Base-by-base conservation (phyloP, 2,113 vertebrate genomes). In the Phodopus roborovskii region DNA sequence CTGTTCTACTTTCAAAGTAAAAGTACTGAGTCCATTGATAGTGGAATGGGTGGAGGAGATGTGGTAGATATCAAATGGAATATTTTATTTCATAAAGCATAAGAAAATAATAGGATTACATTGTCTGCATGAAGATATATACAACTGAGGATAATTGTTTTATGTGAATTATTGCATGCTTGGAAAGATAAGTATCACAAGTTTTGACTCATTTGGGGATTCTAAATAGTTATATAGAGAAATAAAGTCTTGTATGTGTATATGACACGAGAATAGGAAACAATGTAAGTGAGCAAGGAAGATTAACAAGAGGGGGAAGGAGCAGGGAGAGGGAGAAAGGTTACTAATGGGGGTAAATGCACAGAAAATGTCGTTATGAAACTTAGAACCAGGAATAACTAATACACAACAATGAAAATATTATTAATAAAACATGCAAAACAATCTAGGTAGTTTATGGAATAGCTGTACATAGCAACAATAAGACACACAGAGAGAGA, bases 271-370 rank as follows among this genome's bases (percentile, higher is more conserved):
- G 71, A 88, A 39, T 36, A 56, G 36, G 5, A 88, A 19, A 20
- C 50, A 30, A 28, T 42, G 5, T 73, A 73, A 16, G 15, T 28
- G 36, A 56, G 1, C 30, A 15, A 70, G 28, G 13, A 7, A 70
- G 33, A 42, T 8, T 26, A 19, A 24, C 22, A 8, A 19, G 7
- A 42, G 4, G 30, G 19, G 22, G 53, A 4, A 19, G 1, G 39
- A 19, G 30, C 15, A 58, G 2, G 17, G 9, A 48, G 0, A 4
- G 9, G 19, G 8, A 16, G 3, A 17, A 53, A 16, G 6, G 1
- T 24, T 50, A 20, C 36, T 83, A 62, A 30, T 30, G 12, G 7
- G 10, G 8, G 7, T 4, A 30, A 39, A 42, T 73, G 15, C 22
- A 42, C n/a, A 58, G 28, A 58, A 48, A 17, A 9, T 42, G n/a